Evolutionary conservation across 2,797 vertebrate species (phyloP), one percentile per base, ranked within the genome.

Genomic region (Galagoides demidoff): DNA sequence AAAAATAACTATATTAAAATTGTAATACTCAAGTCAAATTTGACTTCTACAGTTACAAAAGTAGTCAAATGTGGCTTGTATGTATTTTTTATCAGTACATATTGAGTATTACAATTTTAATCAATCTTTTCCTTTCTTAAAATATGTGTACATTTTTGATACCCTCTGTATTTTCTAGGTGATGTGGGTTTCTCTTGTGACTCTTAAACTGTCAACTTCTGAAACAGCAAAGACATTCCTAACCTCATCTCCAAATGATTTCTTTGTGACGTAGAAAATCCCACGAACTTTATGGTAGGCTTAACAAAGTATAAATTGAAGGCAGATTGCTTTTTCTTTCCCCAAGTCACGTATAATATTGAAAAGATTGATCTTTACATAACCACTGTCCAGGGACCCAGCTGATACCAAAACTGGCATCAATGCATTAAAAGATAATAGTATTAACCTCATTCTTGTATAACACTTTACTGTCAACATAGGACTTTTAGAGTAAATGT

Each of bases 221-320:
- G 0, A 90, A 85, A 83, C 17, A 89, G 7, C 7, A 27, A 77
- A 59, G 10, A 43, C 20, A 57, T 83, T 78, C 20, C 1, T 73
- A 81, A 78, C 59, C 57, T 85, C 79, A 71, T 29, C 64, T 94
- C 64, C 63, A 91, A 45, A 83, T 85, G 45, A 70, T 79, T 91
- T 71, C 7, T 96, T 96, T 94, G 78, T 57, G 43, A 59, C 13
- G 78, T 11, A 76, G 5, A 95, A 77, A 90, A 83, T 64, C 34
- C 29, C 31, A 73, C 79, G 59, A 76, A 84, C 31, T 10, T 71
- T 59, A 68, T 1, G 55, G 31, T 39, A 89, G 31, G 23, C 25
- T 81, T 89, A 77, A 81, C 22, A 92, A 85, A 68, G 23, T 49
- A 94, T 4, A 77, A 71, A 92, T 78, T 78, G 94, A 95, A 86